Percentiles rank a stretch among this genome's conserved stretches.
Evolutionary conservation across 2,113 vertebrate genomes (phyloP).

Genomic region (Oreochromis tanganicae): DNA sequence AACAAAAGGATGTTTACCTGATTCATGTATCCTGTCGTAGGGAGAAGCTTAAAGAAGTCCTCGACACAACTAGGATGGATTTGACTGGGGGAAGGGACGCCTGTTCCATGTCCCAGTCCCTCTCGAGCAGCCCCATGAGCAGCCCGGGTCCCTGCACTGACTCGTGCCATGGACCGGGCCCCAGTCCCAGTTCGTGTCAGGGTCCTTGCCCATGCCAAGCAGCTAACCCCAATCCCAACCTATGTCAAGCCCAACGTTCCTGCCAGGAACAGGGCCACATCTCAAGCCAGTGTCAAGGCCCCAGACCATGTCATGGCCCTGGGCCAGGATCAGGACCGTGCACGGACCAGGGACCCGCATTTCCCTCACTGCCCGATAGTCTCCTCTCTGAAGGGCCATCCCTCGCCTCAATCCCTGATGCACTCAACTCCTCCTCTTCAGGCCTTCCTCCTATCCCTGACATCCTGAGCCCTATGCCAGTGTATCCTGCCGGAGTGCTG

Average conservation of each 20-base stretch:
- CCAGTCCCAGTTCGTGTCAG: slow-evolving; percentile 51
- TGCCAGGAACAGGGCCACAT: slow-evolving; percentile 47
- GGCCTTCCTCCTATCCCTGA: slow-evolving; percentile 70
- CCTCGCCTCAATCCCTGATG: slow-evolving; percentile 63
- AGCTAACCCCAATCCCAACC: slow-evolving; percentile 15
- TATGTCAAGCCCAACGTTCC: slow-evolving; percentile 40
- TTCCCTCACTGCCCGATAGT: slow-evolving; percentile 53
- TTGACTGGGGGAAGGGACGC: slow-evolving; percentile 66
- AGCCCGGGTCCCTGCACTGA: slow-evolving; percentile 30
- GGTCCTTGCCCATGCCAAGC: slow-evolving; percentile 44
- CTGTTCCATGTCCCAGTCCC: slow-evolving; percentile 64
- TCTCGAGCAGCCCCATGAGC: slow-evolving; percentile 64
- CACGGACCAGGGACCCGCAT: slow-evolving; percentile 50
- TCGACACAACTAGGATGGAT: slow-evolving; percentile 77
- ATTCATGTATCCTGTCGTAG: slow-evolving; percentile 53
- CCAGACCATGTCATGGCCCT: slow-evolving; percentile 5
- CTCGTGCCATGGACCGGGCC: slow-evolving; percentile 44
- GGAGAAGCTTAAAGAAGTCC: slow-evolving; percentile 89
- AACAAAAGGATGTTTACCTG: neutral
- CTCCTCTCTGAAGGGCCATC: slow-evolving; percentile 64
- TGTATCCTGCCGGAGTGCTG: slow-evolving; percentile 89
- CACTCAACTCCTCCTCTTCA: slow-evolving; percentile 61
- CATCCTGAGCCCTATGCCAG: slow-evolving; percentile 75
- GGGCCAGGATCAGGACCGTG: slow-evolving; percentile 16
- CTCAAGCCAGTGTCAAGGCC: slow-evolving; percentile 42